Base-by-base conservation (phyloP, 2,797 vertebrate species). In the Poeciliopsis paucimaculata region DNA sequence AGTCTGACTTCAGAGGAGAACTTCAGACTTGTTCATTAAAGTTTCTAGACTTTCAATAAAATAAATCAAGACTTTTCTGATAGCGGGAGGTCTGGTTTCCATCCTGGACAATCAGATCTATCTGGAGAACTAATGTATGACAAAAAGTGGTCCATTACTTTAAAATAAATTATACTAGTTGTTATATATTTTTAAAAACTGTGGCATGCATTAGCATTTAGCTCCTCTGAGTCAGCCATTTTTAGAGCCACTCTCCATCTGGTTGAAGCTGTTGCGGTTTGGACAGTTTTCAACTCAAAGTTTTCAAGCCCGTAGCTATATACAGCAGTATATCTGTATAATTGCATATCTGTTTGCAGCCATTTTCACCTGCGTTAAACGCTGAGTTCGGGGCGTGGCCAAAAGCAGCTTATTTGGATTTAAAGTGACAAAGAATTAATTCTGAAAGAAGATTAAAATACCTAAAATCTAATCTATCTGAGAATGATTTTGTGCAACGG, bases 11-110 rank as follows among this genome's bases (percentile, higher is more conserved):
- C 39, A 60, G 1, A 70, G 72, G 11, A 4, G 1, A 18, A 41
- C 49, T 75, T 66, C n/a, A 55, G 36, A 68, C 45, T 34, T n/a
- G 39, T 28, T 70, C 26, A n/a, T 53, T 11, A 77, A 70, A n/a
- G 46, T 18, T 75, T 73, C 18, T 3, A 45, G 39, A 28, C 73
- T 43, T 74, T 43, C 23, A 75, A 3, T 10, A 55, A 39, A 13
- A 0, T 8, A 1, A 36, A 64, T 64, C 15, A 20, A 36, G 16
- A 64, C 34, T 6, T 11, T 28, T 5, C 12, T 57, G 51, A 55
- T 8, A 26, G 20, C 26, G 23, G 15, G 15, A 47, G 46, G 46
- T 47, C 49, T 51, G 49, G 6, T 8, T 55, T 53, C 8, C 8
- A 9, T 57, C 55, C 8, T 57, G n/a, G 55, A 57, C n/a, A 13